Evolutionary conservation across 1,140 invertebrate genomes (phyloP), one percentile per base, ranked within the genome.

Genomic region (Sycobia sp.): DNA sequence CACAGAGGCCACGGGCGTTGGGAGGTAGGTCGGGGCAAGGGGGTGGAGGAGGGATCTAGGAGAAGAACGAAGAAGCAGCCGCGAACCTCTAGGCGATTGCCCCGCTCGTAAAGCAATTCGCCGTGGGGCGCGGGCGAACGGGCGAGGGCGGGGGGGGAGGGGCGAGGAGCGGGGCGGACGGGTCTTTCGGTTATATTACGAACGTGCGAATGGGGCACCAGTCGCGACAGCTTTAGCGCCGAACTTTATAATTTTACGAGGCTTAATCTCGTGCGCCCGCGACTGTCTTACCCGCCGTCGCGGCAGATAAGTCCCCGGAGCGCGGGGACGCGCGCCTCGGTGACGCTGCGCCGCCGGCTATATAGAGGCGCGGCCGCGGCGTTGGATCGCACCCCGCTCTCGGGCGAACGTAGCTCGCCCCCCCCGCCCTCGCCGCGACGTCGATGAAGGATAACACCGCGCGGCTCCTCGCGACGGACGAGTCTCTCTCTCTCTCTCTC

Each of bases 181-280:
- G n/a, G n/a, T n/a, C n/a, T n/a, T n/a, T n/a, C n/a, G 68, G 62
- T 69, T 72, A 57, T 57, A 74, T 75, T 75, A 73, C 62, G 67
- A 53, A 69, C 66, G 65, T 71, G 71, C 70, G 71, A 76, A 76
- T 74, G 73, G 70, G 56, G 51, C 32, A 36, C 51, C 63, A 68
- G 69, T 65, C 67, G 67, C 68, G 67, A 62, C 69, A 71, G 67
- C 68, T 69, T 69, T 64, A 75, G 65, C 68, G 61, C 43, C 57
- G 60, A 75, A 72, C 70, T 77, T 79, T 73, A 73, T 72, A 73
- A 73, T 76, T 78, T 76, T 73, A 75, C 70, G 74, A 76, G 61
- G 63, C 67, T 73, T 73, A 71, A 72, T 69, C 69, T 74, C 66
- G 55, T n/a, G n/a, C n/a, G n/a, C n/a, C n/a, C n/a, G n/a, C n/a